Base-by-base conservation (phyloP, 2,888 invertebrate species). In the Ophion ventricosus region DNA sequence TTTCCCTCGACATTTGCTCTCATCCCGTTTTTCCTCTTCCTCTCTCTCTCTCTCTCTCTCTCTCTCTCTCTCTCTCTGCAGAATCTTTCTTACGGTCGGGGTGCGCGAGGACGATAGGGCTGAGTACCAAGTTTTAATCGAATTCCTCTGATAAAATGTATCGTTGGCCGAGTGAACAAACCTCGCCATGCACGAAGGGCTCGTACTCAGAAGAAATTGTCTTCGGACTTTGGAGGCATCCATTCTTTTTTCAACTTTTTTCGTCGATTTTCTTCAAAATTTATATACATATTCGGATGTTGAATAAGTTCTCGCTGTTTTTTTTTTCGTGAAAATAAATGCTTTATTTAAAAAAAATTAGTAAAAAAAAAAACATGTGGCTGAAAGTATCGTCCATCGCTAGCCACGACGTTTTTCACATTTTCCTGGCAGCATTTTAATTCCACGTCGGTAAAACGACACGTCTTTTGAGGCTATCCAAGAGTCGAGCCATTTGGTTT, bases 121-220 rank as follows among this genome's bases (percentile, higher is more conserved):
- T n/a, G 54, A n/a, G 63, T n/a, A 35, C 29, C 29, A 73, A 78
- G 73, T 69, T 82, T 69, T 69, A 74, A 78, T 82, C 61, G 78
- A 82, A 78, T 82, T 69, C 56, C 56, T 63, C 26, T 73, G 69
- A 66, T 69, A 25, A 82, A 56, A 29, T 25, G 73, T 43, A 14
- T 73, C 64, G 10, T 5, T 43, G 40, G 17, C 35, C 23, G 25
- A 56, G 59, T n/a, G 66, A 3, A 40, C 14, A 23, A 7, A 26
- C 14, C 25, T 69, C 40, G 25, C 49, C 17, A 25, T 20, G 20
- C 20, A 2, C n/a, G n/a, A 40, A 20, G n/a, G n/a, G n/a, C 20
- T 23, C 23, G 25, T 23, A 25, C 56, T 17, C 20, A 20, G 56
- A n/a, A 29, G 23, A 72, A 72, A 59, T 59, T 35, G 23, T 73